These are phyloP conservation scores for Anser brachyrhynchus DNA, from an alignment of 2,113 vertebrate genomes.

Conservation along the genomic window DNA sequence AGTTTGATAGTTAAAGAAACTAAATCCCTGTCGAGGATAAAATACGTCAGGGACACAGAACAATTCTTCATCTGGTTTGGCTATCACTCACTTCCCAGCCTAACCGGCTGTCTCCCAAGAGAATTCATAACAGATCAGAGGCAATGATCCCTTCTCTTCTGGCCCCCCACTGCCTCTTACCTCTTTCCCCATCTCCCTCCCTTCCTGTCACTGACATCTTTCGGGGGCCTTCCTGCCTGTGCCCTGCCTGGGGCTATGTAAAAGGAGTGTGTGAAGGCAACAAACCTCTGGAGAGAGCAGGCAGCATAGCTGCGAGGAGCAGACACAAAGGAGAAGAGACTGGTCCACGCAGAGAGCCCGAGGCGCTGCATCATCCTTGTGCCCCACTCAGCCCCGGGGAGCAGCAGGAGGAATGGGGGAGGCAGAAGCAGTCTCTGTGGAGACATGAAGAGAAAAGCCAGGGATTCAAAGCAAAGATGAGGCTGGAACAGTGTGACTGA, in stretches of 20 bases:
- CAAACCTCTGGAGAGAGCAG: neutral
- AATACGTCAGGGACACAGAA: constrained; percentile 52
- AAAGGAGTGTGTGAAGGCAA: neutral
- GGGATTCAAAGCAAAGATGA: neutral
- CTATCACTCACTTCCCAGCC: constrained; percentile 59
- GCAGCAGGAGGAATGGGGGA: neutral
- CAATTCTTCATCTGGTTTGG: constrained; percentile 56
- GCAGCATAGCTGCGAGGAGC: neutral
- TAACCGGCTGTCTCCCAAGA: constrained; percentile 30
- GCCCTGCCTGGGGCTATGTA: neutral
- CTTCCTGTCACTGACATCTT: neutral
- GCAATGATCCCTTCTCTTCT: neutral
- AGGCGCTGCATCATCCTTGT: neutral
- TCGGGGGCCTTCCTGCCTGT: neutral
- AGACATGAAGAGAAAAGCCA: neutral
- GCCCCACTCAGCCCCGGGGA: neutral
- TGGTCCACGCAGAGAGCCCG: neutral
- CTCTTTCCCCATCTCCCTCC: neutral
- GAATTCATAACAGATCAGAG: constrained; percentile 50
- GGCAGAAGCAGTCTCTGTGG: neutral
- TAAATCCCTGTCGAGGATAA: constrained; percentile 56
- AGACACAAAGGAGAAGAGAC: neutral
- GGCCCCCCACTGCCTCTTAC: neutral
- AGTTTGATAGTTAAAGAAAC: constrained; percentile 63
- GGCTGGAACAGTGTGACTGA: neutral